Percentiles rank a stretch among this genome's conserved stretches.
These are phyloP conservation scores for Sylvia borin DNA, from an alignment of 2,797 vertebrate species.

Conservation along the genomic window DNA sequence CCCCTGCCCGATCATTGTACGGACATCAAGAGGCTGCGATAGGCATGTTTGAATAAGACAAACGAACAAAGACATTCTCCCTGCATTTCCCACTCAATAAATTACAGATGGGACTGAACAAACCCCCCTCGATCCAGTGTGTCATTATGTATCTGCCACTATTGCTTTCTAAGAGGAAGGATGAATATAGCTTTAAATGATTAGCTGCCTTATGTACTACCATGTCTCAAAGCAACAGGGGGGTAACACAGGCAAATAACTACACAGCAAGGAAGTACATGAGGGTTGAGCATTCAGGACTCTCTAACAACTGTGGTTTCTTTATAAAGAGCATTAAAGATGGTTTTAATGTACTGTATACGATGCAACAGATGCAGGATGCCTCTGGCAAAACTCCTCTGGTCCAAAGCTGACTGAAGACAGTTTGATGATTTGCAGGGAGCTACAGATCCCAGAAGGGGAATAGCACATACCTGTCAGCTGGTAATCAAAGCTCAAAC, in stretches of 20 bases:
- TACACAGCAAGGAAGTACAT: slow-evolving; percentile 31
- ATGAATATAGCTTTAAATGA: slow-evolving; percentile 52
- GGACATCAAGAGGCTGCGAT: slow-evolving; percentile 4
- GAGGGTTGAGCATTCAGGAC: not conserved
- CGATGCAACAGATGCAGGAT: slow-evolving; percentile 68
- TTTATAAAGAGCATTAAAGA: slow-evolving; percentile 65
- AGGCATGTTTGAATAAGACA: slow-evolving; percentile 42
- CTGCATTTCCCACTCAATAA: slow-evolving; percentile 42
- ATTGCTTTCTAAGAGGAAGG: slow-evolving; percentile 34
- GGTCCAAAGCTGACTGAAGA: slow-evolving; percentile 68
- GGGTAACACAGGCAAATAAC: slow-evolving; percentile 26
- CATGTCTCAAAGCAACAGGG: slow-evolving; percentile 36
- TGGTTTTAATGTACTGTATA: slow-evolving; percentile 76
- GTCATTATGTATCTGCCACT: slow-evolving; percentile 25
- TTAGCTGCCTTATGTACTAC: slow-evolving; percentile 57
- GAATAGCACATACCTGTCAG: slow-evolving; percentile 75
- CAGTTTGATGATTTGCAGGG: slow-evolving; percentile 77
- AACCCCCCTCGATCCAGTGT: not conserved
- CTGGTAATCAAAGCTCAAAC: slow-evolving; percentile 62
- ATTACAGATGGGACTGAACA: slow-evolving; percentile 41
- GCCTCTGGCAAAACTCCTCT: slow-evolving; percentile 70
- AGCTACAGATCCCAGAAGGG: slow-evolving; percentile 47
- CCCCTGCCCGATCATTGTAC: not conserved
- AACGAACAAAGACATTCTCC: slow-evolving; percentile 60
- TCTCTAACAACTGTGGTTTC: slow-evolving; percentile 47